Evolutionary conservation across 2,888 invertebrate species (phyloP), one percentile per base, ranked within the genome.

Genomic region (Furcula furcula): DNA sequence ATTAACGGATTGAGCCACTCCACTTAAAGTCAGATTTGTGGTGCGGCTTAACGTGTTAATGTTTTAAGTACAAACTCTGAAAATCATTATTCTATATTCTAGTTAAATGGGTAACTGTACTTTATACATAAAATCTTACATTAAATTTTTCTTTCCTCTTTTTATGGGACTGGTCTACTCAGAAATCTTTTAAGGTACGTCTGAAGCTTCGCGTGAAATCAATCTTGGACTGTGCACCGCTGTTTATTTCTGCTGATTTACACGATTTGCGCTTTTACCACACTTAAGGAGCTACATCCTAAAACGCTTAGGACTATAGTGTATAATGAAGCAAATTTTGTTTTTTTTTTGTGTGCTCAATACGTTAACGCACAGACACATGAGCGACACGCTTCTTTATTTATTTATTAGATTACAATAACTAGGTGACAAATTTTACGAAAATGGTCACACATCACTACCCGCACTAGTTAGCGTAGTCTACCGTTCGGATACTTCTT

Each of bases 131-230:
- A n/a, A n/a, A n/a, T 48, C 48, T 44, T 29, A 68, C 65, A 77
- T 75, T 74, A 72, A 79, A 76, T 49, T 56, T 67, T 60, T 76
- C 59, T 86, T 81, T 80, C 78, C 76, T 78, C 74, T 78, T 76
- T 81, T 73, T 72, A 77, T 74, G 87, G 87, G 82, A 76, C 85
- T 79, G 84, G 76, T 82, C 76, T 78, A 71, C 69, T 67, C 70
- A 69, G 88, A 88, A 87, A 87, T 72, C 83, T 88, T 52, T 75
- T 88, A 80, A 88, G 88, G 87, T 88, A 88, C 69, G 87, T 88
- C 77, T 64, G 68, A 65, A 60, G 84, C 83, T 86, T 84, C 68
- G 69, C 75, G 77, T 69, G 65, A 46, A 55, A 9, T 25, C 25
- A 25, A 3, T n/a, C n/a, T 42, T 54, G 55, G 63, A 69, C 60